phyloP scores from a whole-genome alignment of 30 jellyfish, hydroid and myxozoan species.

The Hydractinia echinata region DNA sequence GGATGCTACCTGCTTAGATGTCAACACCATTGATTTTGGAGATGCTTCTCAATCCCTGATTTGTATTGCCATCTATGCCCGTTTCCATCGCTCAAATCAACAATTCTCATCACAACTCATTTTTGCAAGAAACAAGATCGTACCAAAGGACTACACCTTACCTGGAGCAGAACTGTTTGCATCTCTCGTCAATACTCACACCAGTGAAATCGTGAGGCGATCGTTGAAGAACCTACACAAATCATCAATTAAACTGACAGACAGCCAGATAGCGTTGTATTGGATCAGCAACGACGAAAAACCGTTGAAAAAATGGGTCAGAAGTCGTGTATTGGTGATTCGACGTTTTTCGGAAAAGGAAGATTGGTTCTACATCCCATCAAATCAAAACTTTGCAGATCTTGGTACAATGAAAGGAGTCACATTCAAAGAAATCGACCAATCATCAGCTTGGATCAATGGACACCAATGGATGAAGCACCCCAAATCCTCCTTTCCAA shows the following conservation, averaged over 20 bases:
- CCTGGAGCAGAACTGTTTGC: background rate
- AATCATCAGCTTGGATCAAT: background rate
- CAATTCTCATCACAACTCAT: slow-evolving; percentile 16
- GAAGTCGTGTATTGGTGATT: too few species aligned
- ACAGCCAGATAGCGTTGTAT: slow-evolving; percentile 13
- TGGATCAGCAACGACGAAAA: slow-evolving; percentile 16
- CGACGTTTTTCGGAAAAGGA: too few species aligned
- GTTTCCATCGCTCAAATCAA: too few species aligned
- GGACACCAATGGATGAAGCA: slow-evolving; percentile 13
- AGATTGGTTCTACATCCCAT: too few species aligned
- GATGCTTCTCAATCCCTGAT: too few species aligned
- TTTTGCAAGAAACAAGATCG: slow-evolving; percentile 6
- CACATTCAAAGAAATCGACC: slow-evolving; percentile 3
- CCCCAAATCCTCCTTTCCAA: background rate
- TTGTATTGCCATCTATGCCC: too few species aligned
- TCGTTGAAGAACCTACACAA: slow-evolving; percentile 4
- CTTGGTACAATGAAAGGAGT: too few species aligned
- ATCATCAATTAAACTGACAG: slow-evolving; percentile 10
- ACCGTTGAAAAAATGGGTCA: too few species aligned
- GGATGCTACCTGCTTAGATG: too few species aligned
- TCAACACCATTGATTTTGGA: too few species aligned
- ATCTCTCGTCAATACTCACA: slow-evolving; percentile 11
- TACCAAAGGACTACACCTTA: background rate
- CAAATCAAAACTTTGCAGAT: too few species aligned
- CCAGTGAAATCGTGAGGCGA: background rate